Percentiles rank a stretch among this genome's conserved stretches.
Conservation (phyloP, 2,113 vertebrate genomes). For the Hippolais icterina region DNA sequence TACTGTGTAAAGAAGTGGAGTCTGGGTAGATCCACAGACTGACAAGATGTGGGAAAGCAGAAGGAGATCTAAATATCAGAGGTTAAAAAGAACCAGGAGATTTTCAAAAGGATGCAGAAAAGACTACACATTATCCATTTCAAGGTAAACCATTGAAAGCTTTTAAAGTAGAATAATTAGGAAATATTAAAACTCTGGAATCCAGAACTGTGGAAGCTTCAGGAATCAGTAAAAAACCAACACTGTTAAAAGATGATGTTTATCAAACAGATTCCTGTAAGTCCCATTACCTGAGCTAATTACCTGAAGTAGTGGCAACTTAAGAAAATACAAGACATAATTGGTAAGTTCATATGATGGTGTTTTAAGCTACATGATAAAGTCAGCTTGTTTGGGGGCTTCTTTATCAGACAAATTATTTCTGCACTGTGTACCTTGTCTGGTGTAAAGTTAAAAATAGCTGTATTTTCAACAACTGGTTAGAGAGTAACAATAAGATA, state of each 20-base stretch:
- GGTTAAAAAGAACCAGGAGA: neutral
- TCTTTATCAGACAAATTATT: neutral
- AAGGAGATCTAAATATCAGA: neutral
- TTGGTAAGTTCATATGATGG: neutral
- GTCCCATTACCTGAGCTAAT: neutral
- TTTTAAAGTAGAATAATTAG: neutral
- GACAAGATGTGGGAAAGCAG: neutral
- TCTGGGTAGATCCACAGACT: neutral
- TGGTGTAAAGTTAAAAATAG: neutral
- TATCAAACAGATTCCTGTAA: neutral
- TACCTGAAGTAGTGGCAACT: neutral
- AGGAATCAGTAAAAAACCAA: neutral
- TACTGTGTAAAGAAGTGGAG: neutral
- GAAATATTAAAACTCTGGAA: neutral
- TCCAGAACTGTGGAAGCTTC: neutral
- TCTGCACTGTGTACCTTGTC: neutral
- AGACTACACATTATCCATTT: neutral
- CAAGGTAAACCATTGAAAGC: neutral
- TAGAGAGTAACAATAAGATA: neutral
- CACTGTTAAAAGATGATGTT: neutral
- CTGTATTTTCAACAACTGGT: neutral
- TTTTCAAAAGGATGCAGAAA: neutral
- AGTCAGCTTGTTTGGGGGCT: neutral
- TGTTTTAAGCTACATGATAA: neutral
- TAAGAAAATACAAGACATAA: neutral